Evolutionary conservation across 2,888 invertebrate species (phyloP), one percentile per base, ranked within the genome.

Genomic region (Catocala sponsa): DNA sequence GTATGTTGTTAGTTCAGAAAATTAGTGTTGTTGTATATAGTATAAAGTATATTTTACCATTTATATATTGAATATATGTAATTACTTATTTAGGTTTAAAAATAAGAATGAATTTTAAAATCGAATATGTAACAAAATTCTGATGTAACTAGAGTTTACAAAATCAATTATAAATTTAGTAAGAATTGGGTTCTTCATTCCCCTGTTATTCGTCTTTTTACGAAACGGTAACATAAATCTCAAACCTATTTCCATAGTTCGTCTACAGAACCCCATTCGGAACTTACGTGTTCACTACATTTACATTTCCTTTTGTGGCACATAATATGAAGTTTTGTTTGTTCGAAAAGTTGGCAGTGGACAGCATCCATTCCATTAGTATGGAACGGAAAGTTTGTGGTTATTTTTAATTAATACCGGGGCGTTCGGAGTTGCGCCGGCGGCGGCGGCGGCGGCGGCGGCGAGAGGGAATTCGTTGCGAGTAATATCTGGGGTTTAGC

Each of bases 401-500:
- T 81, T 82, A 81, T 80, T 82, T 82, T 82, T 80, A 82, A 82
- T 82, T 81, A 82, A 79, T 80, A 81, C 73, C 66, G 70, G 69
- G 67, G 62, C 59, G 63, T 60, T 55, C 38, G 65, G 65, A 66
- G 79, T 71, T 75, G 64, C 68, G 72, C 68, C 64, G 25, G 25
- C 25, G 25, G 25, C 25, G 25, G 25, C 25, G 25, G 15, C n/a
- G n/a, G n/a, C 2, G 48, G 67, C 70, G 72, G 72, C 68, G 54
- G 13, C 62, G 32, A 33, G 53, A 49, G 69, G 64, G 79, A 74
- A 72, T 72, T 74, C 63, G 66, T 63, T 65, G 65, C 61, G 67
- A 69, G 70, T 74, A 76, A 76, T 76, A 69, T 69, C 67, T 60
- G 64, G 42, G 72, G 67, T 68, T 78, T 69, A 68, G 60, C 65